phyloP scores from a whole-genome alignment of 2,888 invertebrate species.

The Macrophya alboannulata region DNA sequence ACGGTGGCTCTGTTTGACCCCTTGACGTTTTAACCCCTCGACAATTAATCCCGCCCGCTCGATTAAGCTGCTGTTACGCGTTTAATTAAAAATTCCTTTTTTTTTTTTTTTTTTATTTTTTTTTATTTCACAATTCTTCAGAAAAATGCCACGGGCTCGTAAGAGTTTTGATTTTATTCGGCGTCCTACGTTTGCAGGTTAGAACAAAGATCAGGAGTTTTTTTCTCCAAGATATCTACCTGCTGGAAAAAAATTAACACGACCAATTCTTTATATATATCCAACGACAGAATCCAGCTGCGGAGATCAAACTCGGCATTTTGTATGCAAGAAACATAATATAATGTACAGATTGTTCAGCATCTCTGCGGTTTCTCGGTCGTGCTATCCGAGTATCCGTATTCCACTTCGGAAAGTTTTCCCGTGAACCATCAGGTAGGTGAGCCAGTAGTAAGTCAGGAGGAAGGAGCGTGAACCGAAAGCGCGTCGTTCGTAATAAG shows the following conservation, averaged over 20 bases:
- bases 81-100: conserved; percentile 76
- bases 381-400: conserved; percentile 31
- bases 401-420: conserved; percentile 42
- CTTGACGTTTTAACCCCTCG: conserved; percentile 67
- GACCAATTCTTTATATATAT: neutral
- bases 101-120: conserved; percentile 47
- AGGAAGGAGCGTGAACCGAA: conserved; percentile 37
- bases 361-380: conserved; percentile 41
- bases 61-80: conserved; percentile 76
- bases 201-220: neutral
- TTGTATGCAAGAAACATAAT: neutral
- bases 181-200: neutral
- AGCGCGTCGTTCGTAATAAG: conserved; percentile 50
- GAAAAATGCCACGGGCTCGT: conserved; percentile 1
- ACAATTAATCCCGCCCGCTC: conserved; percentile 76
- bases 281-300: too few relatives aligned
- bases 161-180: conserved; percentile 36
- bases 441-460: conserved; percentile 25
- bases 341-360: conserved; percentile 37
- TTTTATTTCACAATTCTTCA: conserved; percentile 2
- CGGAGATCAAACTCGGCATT: neutral
- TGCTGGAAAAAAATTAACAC: neutral
- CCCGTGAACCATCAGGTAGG: conserved; percentile 37
- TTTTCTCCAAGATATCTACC: neutral
- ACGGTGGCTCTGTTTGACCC: conserved; percentile 63